These are phyloP conservation scores for Prolemur simus DNA, from an alignment of 2,113 vertebrate genomes.

Conservation along the genomic window DNA sequence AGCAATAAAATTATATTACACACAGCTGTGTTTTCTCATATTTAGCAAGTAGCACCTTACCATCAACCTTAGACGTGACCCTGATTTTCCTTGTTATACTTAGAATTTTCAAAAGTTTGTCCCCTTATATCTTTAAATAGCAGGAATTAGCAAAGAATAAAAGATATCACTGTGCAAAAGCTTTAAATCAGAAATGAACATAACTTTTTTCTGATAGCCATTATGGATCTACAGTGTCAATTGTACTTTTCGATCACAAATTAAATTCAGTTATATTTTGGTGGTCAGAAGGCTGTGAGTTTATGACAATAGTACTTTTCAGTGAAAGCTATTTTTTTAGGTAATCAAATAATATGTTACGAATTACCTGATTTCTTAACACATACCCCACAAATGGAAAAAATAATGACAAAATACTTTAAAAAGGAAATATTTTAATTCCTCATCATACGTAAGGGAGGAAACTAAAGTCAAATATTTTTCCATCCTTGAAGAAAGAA, in stretches of 20 bases:
- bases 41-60: neutral
- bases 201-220: neutral
- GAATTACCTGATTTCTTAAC: neutral
- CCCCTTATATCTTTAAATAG: slow-evolving; percentile 15
- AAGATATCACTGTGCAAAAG: neutral
- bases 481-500: neutral
- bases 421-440: slow-evolving; percentile 8
- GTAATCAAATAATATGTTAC: neutral
- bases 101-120: neutral
- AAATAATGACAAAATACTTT: neutral
- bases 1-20: slow-evolving; percentile 67
- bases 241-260: neutral
- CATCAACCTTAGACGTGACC: neutral
- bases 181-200: neutral
- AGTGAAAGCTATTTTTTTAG: neutral
- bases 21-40: neutral
- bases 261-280: neutral
- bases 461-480: slow-evolving; percentile 6
- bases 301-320: neutral
- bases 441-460: neutral
- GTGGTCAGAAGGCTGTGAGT: neutral
- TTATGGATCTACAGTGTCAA: neutral
- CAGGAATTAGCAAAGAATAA: slow-evolving; percentile 25
- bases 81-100: slow-evolving; percentile 6
- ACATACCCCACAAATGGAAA: neutral